Evolutionary conservation across 2,797 vertebrate species (phyloP).

Genomic region (Myripristis jacobus): DNA sequence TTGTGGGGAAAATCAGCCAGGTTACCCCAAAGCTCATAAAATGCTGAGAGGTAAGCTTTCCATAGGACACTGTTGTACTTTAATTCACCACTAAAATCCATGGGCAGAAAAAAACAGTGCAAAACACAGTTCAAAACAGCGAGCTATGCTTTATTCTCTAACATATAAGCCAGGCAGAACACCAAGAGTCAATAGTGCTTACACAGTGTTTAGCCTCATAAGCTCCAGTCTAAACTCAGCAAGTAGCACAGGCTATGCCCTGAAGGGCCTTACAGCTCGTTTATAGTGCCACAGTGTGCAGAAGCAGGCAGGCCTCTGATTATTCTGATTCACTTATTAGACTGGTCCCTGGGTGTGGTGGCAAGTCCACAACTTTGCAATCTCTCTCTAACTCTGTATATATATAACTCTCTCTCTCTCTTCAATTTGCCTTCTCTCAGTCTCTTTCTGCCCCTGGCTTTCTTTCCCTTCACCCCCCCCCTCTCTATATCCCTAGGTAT

Average conservation of each 20-base stretch:
- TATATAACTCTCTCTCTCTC: slow-evolving; percentile 55
- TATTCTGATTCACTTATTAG: slow-evolving; percentile 73
- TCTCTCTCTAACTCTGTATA: slow-evolving; percentile 57
- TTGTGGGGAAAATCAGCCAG: too few species aligned
- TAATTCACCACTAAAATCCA: slow-evolving; percentile 22
- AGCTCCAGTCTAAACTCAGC: slow-evolving; percentile 60
- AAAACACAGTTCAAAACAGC: slow-evolving; percentile 18
- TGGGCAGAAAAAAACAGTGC: slow-evolving; percentile 4
- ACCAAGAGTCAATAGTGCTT: slow-evolving; percentile 67
- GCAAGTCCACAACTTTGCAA: slow-evolving; percentile 56
- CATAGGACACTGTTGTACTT: background rate
- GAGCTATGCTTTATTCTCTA: slow-evolving; percentile 27
- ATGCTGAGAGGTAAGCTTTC: background rate
- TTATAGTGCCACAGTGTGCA: slow-evolving; percentile 70
- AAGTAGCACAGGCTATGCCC: slow-evolving; percentile 64
- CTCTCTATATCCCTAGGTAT: slow-evolving; percentile 64
- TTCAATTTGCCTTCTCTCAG: slow-evolving; percentile 64
- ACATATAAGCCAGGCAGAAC: slow-evolving; percentile 50
- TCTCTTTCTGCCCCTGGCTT: slow-evolving; percentile 51
- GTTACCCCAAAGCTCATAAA: background rate
- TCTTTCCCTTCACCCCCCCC: slow-evolving; percentile 58
- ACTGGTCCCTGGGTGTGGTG: slow-evolving; percentile 64
- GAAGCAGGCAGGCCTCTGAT: slow-evolving; percentile 66
- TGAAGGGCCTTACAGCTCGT: slow-evolving; percentile 52
- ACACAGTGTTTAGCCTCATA: slow-evolving; percentile 64